Evolutionary conservation across 2,888 invertebrate species (phyloP), one percentile per base, ranked within the genome.

Genomic region (Nesidiocoris tenuis): DNA sequence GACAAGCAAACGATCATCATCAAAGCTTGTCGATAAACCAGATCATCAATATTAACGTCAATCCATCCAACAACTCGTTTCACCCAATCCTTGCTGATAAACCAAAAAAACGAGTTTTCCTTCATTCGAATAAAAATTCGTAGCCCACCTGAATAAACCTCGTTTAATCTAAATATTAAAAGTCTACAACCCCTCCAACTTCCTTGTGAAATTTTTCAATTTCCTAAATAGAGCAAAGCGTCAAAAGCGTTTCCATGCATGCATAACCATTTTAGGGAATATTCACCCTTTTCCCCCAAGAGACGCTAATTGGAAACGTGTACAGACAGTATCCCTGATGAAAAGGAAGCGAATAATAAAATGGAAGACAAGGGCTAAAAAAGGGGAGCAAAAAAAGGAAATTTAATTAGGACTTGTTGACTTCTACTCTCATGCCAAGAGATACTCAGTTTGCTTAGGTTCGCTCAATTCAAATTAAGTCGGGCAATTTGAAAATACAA

Each of bases 401-500:
- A 64, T 64, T 64, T 21, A 64, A 64, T 65, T 61, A 18, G 39
- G 39, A 18, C 39, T 65, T 65, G 65, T 65, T 65, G 39, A 65
- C 39, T 25, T 39, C 22, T 3, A 63, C 17, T 39, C 12, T 65
- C 19, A 19, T n/a, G 39, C 25, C 65, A 65, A 39, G 19, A 25
- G 23, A 7, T n/a, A n/a, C n/a, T n/a, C 54, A 19, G 65, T 25
- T 65, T 16, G 12, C 19, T 23, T 3, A 39, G 18, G 65, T 39
- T 65, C 18, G 39, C 39, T 65, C 65, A 25, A 65, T 65, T 25
- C 39, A 65, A 65, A 65, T 65, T 65, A 25, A 39, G 39, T 19
- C 23, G 23, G 23, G 24, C 63, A 63, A 63, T 63, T 63, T 24
- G 63, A 23, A 63, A 63, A 63, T 24, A 63, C 25, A 63, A 23